Conservation (phyloP, 2,797 vertebrate species). For the Brachyalestes nurse region DNA sequence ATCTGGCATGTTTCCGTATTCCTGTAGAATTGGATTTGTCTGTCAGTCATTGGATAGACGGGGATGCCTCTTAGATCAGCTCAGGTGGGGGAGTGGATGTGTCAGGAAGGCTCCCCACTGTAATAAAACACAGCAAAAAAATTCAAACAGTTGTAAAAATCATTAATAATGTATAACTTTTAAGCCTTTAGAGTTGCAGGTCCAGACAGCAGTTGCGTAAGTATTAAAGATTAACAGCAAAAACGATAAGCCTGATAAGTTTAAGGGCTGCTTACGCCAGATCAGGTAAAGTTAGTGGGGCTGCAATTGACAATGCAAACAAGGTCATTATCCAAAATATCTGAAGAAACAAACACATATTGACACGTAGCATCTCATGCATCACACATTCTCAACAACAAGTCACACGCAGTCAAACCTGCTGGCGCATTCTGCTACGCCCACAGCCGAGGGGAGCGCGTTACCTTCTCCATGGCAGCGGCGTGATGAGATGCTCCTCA, state of each 20-base stretch:
- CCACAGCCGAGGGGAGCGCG: background rate
- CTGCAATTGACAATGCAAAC: background rate
- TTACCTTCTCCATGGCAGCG: conserved; percentile 58
- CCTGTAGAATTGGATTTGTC: background rate
- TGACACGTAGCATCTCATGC: background rate
- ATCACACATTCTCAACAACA: background rate
- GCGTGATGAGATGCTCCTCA: conserved; percentile 19
- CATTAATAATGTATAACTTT: no score
- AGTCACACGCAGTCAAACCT: background rate
- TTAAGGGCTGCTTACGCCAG: background rate
- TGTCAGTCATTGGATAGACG: background rate
- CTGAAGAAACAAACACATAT: background rate
- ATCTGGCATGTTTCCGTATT: background rate
- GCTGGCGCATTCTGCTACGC: background rate
- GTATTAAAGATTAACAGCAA: no score
- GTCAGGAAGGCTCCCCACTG: background rate
- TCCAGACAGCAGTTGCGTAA: no score
- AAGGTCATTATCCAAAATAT: background rate
- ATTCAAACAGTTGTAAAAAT: no score
- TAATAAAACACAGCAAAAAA: background rate
- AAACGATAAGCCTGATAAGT: background rate
- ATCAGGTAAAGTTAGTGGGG: background rate
- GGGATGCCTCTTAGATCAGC: background rate
- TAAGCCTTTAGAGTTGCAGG: no score
- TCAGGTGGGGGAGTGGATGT: background rate